Evolutionary conservation across 2,888 invertebrate genomes (phyloP), one percentile per base, ranked within the genome.

Genomic region (Caenorhabditis auriculariae): DNA sequence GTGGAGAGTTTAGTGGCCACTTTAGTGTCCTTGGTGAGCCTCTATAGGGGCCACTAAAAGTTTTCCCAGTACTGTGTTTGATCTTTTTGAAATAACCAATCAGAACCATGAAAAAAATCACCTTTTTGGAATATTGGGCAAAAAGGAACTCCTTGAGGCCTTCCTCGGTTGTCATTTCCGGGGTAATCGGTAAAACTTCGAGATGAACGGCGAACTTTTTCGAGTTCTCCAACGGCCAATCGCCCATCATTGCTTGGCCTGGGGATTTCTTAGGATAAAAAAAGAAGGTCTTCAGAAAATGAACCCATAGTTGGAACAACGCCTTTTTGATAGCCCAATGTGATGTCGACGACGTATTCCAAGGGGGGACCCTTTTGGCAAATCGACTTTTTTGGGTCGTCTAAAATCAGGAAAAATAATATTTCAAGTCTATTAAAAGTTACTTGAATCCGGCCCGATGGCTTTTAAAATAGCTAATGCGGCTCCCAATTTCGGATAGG

Each of bases 401-500:
- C 35, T 9, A 46, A 38, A 27, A 32, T 17, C 35, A n/a, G 9
- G 35, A n/a, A 32, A 32, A 9, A 32, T 32, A 9, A 32, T 12
- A 12, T n/a, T 12, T 32, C 9, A 32, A 12, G 35, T 12, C 35
- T 9, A 12, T n/a, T 12, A 12, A 9, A 32, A 32, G n/a, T n/a
- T n/a, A 32, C 35, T n/a, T 12, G 35, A 32, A 32, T 48, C 32
- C 27, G 66, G 66, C 19, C 70, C 74, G 23, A 63, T 53, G 6
- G 87, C 87, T 73, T 89, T 88, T 85, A 90, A 87, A 70, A 92
- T 90, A 26, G 89, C 88, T 77, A 90, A 88, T 85, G 93, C 86
- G 6, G 93, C 93, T 66, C 93, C 93, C 42, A 91, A 88, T 53
- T 93, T 86, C 4, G 93, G 93, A 67, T 93, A 83, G 1, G 91